A percentile compares a stretch with the other conserved stretches of the same genome.
These are phyloP conservation scores for Tachuris rubrigastra DNA, from an alignment of 2,113 vertebrate species.

Conservation along the genomic window DNA sequence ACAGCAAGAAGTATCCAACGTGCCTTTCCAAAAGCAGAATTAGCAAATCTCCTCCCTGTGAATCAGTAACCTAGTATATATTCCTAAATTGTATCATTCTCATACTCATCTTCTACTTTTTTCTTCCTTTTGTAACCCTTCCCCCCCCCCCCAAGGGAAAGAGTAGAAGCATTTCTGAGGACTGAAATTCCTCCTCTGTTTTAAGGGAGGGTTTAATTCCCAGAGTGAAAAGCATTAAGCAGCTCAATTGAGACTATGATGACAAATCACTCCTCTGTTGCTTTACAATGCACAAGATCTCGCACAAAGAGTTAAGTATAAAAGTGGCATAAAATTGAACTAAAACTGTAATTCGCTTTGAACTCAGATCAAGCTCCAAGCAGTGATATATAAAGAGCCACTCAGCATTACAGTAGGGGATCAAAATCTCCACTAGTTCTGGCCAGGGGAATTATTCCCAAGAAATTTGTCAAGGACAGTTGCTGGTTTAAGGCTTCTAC, in stretches of 20 bases:
- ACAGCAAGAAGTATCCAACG: neutral
- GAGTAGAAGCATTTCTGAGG: neutral
- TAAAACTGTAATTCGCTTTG: neutral
- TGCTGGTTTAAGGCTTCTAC: neutral
- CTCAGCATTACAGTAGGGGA: accelerated
- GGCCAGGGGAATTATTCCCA: neutral
- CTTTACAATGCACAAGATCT: neutral
- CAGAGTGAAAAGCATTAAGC: neutral
- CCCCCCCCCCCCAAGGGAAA: neutral
- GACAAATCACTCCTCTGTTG: neutral
- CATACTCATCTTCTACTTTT: neutral
- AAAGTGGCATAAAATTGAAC: neutral
- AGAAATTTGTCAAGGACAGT: neutral
- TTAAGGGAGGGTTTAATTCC: neutral
- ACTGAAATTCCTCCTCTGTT: neutral
- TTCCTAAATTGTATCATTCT: neutral
- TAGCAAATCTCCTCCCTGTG: neutral
- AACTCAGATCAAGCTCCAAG: neutral
- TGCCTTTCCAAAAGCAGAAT: neutral
- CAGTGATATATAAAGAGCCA: neutral
- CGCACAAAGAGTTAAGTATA: neutral
- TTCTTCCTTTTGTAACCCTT: too few relatives aligned
- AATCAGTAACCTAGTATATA: neutral
- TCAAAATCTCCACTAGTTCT: neutral
- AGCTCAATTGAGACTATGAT: accelerated